A percentile compares a stretch with the other conserved stretches of the same genome.
Evolutionary conservation across 53 echinoderm and acorn worm genomes (phyloP).

Genomic region (Mesocentrotus franciscanus): DNA sequence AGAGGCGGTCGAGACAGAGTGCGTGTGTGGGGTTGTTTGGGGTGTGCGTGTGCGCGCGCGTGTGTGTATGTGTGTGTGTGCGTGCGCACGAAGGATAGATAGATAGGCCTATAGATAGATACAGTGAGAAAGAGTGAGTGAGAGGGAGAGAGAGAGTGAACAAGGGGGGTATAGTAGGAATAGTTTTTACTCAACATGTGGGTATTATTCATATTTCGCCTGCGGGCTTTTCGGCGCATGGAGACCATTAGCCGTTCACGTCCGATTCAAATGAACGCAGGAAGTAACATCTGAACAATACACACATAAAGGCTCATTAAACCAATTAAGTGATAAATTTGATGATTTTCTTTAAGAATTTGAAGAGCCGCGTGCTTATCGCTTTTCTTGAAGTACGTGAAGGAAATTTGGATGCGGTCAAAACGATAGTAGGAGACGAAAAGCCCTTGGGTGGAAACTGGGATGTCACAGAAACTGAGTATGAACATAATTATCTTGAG

Average conservation of each 20-base stretch:
- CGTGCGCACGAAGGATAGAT: too few species aligned
- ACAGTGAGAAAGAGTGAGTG: too few species aligned
- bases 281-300: neutral
- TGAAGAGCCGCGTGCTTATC: neutral
- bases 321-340: conserved; percentile 1
- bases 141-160: neutral
- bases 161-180: neutral
- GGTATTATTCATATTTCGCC: conserved; percentile 17
- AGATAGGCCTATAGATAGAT: neutral
- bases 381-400: neutral
- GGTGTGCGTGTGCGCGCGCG: too few species aligned
- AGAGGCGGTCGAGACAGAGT: too few species aligned
- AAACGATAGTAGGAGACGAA: neutral
- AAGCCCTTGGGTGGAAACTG: neutral
- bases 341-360: neutral
- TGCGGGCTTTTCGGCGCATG: neutral
- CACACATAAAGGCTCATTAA: neutral
- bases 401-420: neutral
- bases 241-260: neutral
- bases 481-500: neutral
- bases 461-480: neutral
- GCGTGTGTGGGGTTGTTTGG: too few species aligned
- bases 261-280: conserved; percentile 12
- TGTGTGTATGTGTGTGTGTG: too few species aligned
- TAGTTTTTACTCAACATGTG: neutral